Evolutionary conservation across 2,797 vertebrate genomes (phyloP).

Genomic region (Chiloscyllium punctatum): DNA sequence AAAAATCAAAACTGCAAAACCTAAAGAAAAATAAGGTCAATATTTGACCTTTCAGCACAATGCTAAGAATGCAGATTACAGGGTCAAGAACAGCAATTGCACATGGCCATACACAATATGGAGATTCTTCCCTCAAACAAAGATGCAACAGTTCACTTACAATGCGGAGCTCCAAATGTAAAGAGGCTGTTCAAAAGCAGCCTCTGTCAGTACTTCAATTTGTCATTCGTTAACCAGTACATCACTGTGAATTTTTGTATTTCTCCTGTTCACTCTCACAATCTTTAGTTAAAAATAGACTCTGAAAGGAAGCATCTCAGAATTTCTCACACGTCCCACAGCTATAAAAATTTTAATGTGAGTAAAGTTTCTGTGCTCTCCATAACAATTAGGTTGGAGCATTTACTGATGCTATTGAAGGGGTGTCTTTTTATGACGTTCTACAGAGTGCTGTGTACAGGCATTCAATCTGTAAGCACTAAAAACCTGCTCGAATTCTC

Average conservation of each 20-base stretch:
- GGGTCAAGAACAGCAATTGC: constrained; percentile 38
- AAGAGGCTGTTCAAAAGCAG: constrained; percentile 60
- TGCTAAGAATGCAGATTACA: not conserved
- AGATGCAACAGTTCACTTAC: constrained; percentile 51
- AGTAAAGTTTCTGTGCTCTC: not conserved
- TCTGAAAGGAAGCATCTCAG: constrained; percentile 5
- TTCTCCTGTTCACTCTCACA: not conserved
- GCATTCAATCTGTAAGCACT: not conserved
- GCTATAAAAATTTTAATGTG: constrained; percentile 5
- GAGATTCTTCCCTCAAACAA: constrained; percentile 50
- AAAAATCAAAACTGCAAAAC: not conserved
- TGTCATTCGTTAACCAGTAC: not conserved
- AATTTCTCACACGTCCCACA: not conserved
- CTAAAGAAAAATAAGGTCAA: not conserved
- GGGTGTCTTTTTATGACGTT: not conserved
- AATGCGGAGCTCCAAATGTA: constrained; percentile 55
- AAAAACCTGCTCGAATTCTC: not conserved
- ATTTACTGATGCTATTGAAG: not conserved
- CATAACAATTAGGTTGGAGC: not conserved
- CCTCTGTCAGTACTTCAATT: constrained; percentile 45
- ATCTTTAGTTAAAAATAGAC: constrained; percentile 2
- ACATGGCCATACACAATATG: constrained; percentile 55
- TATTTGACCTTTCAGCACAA: not conserved
- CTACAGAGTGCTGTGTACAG: not conserved
- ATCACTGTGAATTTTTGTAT: constrained; percentile 31